Conservation (phyloP, 2,797 vertebrate species). For the Chromis chromis region DNA sequence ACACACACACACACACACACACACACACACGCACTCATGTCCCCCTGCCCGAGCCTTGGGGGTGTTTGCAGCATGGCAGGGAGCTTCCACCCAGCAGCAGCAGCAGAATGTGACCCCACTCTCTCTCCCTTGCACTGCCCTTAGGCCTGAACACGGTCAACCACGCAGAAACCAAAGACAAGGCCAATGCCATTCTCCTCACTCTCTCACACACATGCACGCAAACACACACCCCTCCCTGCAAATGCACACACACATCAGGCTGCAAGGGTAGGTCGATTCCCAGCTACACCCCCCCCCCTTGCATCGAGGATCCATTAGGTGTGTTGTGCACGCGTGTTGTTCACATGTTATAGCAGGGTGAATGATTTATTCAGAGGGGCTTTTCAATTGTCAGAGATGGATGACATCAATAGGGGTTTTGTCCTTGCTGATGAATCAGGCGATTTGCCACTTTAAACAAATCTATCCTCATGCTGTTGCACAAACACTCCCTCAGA, state of each 20-base stretch:
- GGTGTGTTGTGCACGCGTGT: constrained; percentile 70
- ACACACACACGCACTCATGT: constrained; percentile 63
- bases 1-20: constrained; percentile 46
- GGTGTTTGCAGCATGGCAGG: constrained; percentile 69
- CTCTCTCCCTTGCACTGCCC: constrained; percentile 62
- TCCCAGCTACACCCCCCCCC: constrained; percentile 48
- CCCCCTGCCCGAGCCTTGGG: constrained; percentile 69
- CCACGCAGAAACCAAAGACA: constrained; percentile 77
- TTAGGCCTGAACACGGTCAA: constrained; percentile 67
- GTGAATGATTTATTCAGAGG: constrained; percentile 79
- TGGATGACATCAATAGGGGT: constrained; percentile 77
- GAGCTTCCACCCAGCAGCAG: constrained; percentile 71
- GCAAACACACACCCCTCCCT: background rate
- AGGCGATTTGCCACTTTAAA: constrained; percentile 73
- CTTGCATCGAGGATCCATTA: constrained; percentile 71
- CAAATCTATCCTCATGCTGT: constrained; percentile 64
- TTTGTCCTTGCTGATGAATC: constrained; percentile 80
- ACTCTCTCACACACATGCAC: constrained; percentile 28
- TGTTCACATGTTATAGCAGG: constrained; percentile 68
- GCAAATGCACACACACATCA: constrained; percentile 27
- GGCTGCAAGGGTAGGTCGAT: constrained; percentile 63
- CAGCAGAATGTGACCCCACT: constrained; percentile 80
- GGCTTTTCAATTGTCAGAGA: constrained; percentile 79
- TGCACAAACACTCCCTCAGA: constrained; percentile 30
- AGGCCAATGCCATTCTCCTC: constrained; percentile 72